A percentile compares a stretch with the other conserved stretches of the same genome.
Evolutionary conservation across 2,113 vertebrate genomes (phyloP).

Genomic region (Asarcornis scutulata): DNA sequence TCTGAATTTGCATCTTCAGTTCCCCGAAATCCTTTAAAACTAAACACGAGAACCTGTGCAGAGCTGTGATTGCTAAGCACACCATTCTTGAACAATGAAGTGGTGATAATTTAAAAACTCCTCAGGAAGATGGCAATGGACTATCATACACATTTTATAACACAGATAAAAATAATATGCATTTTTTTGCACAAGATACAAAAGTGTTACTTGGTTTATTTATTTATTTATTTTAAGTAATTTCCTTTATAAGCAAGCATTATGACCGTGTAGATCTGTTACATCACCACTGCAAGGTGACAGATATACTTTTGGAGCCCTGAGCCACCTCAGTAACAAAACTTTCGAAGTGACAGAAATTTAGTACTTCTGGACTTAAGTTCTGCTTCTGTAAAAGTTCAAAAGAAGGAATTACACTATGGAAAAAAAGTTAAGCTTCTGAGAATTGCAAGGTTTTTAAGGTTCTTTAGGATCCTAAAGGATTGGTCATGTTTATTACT

Average conservation of each 20-base stretch:
- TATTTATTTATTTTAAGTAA: neutral
- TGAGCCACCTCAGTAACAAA: slow-evolving; percentile 26
- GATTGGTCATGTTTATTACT: slow-evolving; percentile 45
- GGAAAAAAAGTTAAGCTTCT: neutral
- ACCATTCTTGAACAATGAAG: slow-evolving; percentile 3
- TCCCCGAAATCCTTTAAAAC: neutral
- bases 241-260: slow-evolving; percentile 32
- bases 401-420: slow-evolving; percentile 32
- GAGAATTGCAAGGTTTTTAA: slow-evolving; percentile 42
- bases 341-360: neutral
- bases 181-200: neutral
- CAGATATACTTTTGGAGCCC: neutral
- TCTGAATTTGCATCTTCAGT: neutral
- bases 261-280: neutral
- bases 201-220: neutral
- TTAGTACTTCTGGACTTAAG: slow-evolving; percentile 20
- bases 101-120: neutral
- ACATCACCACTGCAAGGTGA: neutral
- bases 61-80: neutral
- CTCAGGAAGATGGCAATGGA: neutral
- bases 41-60: neutral
- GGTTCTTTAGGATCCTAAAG: slow-evolving; percentile 20
- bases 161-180: neutral
- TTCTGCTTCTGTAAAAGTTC: slow-evolving; percentile 38
- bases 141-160: slow-evolving; percentile 34